Evolutionary conservation across 1,140 invertebrate species (phyloP).

Genomic region (Solen grandis): DNA sequence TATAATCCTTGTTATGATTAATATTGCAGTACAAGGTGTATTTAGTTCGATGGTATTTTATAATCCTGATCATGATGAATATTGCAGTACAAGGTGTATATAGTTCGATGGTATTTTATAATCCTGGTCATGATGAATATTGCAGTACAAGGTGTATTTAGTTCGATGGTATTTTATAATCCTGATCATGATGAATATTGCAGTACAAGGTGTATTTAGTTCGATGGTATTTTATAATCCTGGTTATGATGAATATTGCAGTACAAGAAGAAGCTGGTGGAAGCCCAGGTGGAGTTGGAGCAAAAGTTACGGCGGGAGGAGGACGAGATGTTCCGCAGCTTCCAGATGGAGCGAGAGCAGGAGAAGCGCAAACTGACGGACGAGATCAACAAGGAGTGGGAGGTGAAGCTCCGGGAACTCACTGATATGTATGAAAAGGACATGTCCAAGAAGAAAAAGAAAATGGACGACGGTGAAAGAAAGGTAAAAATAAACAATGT

Average conservation of each 20-base stretch:
- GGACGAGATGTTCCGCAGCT: conserved; percentile 75
- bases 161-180: too few species aligned
- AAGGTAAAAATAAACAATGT: too few species aligned
- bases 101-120: too few species aligned
- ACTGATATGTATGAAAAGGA: conserved; percentile 77
- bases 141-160: too few species aligned
- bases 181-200: neutral
- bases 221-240: too few species aligned
- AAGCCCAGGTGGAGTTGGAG: conserved; percentile 79
- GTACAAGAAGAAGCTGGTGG: conserved; percentile 76
- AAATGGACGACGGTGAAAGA: conserved; percentile 72
- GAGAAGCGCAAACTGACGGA: conserved; percentile 73
- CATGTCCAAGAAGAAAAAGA: conserved; percentile 75
- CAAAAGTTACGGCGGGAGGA: conserved; percentile 76
- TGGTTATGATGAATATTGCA: too few species aligned
- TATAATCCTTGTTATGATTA: too few species aligned
- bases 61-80: too few species aligned
- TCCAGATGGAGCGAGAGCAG: conserved; percentile 69
- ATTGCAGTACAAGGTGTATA: too few species aligned
- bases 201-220: neutral
- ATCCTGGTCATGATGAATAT: too few species aligned
- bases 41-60: too few species aligned
- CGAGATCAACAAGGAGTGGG: conserved; percentile 80
- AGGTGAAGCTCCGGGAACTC: conserved; percentile 76
- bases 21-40: too few species aligned